phyloP scores from a whole-genome alignment of 2,113 vertebrate species.

The Anguilla japonica region DNA sequence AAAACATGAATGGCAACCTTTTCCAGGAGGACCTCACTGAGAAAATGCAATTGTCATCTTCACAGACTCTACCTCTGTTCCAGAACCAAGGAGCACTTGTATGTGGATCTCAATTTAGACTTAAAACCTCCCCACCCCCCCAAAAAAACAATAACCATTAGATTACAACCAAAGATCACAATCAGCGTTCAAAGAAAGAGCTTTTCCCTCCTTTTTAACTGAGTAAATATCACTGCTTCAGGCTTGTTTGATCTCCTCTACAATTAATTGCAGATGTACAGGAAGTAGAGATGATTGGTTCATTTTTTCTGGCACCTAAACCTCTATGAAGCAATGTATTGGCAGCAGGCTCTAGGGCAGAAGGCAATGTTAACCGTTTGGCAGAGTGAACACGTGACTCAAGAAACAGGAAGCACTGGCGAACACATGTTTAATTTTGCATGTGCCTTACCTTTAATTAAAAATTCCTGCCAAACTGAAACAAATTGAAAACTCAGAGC shows the following conservation, averaged over 20 bases:
- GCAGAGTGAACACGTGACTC: slow-evolving; percentile 67
- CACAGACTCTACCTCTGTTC: too few species aligned
- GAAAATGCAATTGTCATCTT: neutral
- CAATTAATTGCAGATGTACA: slow-evolving; percentile 76
- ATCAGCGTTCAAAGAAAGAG: slow-evolving; percentile 24
- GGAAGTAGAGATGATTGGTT: slow-evolving; percentile 63
- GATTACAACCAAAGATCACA: slow-evolving; percentile 37
- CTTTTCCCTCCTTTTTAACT: slow-evolving; percentile 32
- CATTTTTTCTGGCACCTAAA: slow-evolving; percentile 65
- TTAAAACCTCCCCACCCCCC: slow-evolving; percentile 12
- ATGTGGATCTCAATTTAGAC: neutral
- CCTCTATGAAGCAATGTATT: slow-evolving; percentile 54
- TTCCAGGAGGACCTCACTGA: neutral
- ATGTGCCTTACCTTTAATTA: slow-evolving; percentile 75
- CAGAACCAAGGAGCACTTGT: neutral
- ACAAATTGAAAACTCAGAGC: slow-evolving; percentile 41
- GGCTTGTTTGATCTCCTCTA: slow-evolving; percentile 51
- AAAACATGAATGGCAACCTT: too few species aligned
- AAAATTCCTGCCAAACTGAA: slow-evolving; percentile 63
- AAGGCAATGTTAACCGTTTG: slow-evolving; percentile 62
- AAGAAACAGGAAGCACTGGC: slow-evolving; percentile 65
- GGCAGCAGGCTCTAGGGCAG: slow-evolving; percentile 44
- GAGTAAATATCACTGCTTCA: slow-evolving; percentile 48
- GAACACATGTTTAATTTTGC: slow-evolving; percentile 75
- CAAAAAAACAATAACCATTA: slow-evolving; percentile 42